Conservation (phyloP, 1,140 invertebrate species). For the Oryctes rhinoceros region DNA sequence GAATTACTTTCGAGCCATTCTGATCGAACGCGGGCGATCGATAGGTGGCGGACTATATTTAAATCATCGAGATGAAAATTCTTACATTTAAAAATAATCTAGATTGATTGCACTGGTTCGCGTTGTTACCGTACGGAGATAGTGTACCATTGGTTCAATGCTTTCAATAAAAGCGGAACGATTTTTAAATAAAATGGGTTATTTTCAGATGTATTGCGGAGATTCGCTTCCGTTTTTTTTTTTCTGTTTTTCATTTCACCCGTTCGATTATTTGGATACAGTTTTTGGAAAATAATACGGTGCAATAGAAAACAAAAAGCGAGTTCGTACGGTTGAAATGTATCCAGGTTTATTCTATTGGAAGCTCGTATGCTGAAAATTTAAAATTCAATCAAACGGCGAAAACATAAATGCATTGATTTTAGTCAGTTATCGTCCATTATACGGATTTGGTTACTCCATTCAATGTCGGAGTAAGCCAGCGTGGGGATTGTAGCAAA, state of each 20-base stretch:
- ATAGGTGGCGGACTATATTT: neutral
- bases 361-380: neutral
- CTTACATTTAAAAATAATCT: neutral
- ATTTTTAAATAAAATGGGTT: slow-evolving; percentile 13
- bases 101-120: neutral
- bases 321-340: neutral
- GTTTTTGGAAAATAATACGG: neutral
- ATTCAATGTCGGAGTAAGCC: too few relatives aligned
- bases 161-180: neutral
- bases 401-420: too few relatives aligned
- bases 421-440: too few relatives aligned
- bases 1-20: neutral
- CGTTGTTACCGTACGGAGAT: slow-evolving; percentile 1
- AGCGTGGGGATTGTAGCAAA: too few relatives aligned
- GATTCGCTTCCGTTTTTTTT: neutral
- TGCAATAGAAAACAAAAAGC: neutral
- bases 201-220: neutral
- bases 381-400: too few relatives aligned
- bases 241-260: neutral
- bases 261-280: neutral
- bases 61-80: neutral
- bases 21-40: neutral
- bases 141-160: neutral
- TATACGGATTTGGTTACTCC: too few relatives aligned
- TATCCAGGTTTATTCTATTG: neutral